A percentile compares a stretch with the other conserved stretches of the same genome.
phyloP scores from a whole-genome alignment of 2,888 invertebrate species.

The Cybosia mesomella region DNA sequence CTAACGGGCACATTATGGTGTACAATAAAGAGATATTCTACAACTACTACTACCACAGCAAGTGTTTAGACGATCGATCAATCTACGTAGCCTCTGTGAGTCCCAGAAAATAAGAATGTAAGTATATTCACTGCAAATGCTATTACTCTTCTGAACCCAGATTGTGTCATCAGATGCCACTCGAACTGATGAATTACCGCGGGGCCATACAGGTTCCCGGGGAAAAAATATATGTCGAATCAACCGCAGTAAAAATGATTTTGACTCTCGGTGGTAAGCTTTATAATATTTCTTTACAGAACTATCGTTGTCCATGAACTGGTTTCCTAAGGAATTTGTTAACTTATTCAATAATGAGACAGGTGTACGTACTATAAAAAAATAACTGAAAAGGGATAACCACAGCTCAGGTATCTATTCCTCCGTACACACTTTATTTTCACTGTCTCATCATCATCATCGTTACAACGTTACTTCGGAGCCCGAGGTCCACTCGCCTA shows the following conservation, averaged over 20 bases:
- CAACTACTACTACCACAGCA: too few relatives aligned
- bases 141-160: slow-evolving; percentile 5
- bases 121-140: slow-evolving; percentile 15
- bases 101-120: neutral
- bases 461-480: too few relatives aligned
- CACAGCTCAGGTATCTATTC: too few relatives aligned
- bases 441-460: too few relatives aligned
- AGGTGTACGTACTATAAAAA: too few relatives aligned
- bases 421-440: too few relatives aligned
- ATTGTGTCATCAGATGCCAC: slow-evolving; percentile 53
- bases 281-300: neutral
- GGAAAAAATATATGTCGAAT: neutral
- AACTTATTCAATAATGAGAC: too few relatives aligned
- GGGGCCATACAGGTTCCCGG: neutral
- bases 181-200: slow-evolving; percentile 56
- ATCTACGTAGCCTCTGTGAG: neutral
- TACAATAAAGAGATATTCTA: too few relatives aligned
- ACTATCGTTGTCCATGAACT: neutral
- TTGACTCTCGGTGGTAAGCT: neutral
- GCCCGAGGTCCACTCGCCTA: too few relatives aligned
- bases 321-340: too few relatives aligned
- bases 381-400: too few relatives aligned
- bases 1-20: too few relatives aligned
- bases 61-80: neutral
- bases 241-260: neutral